Evolutionary conservation across 2,888 invertebrate species (phyloP), one percentile per base, ranked within the genome.

Genomic region (Mimachlamys varia): DNA sequence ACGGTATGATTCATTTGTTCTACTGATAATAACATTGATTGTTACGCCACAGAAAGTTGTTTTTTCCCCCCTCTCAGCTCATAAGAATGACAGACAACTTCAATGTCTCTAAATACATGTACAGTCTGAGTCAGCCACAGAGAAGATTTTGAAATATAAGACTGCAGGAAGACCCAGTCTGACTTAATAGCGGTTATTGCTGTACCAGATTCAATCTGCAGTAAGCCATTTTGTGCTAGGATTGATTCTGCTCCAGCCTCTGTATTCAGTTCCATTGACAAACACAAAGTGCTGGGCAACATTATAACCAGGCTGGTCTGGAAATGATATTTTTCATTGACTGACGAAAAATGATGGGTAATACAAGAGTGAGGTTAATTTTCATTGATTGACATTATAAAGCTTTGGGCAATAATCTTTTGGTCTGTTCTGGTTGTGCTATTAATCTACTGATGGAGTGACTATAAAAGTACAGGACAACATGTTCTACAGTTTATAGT

Each of bases 141-240:
- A 76, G 76, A 76, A 33, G 76, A 58, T 0, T 22, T 19, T 17
- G 76, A 76, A 76, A 76, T 33, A 33, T n/a, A 62, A 27, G 62
- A 27, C 7, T 15, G 33, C 13, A 33, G 33, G 1, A 76, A 76
- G 76, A 76, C 33, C 33, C 27, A 76, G 76, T 2, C 53, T 5
- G 62, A 76, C 27, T 33, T 76, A 76, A 76, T 76, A 76, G 76
- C 33, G 1, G n/a, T 19, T 53, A 53, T 10, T 53, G 62, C n/a
- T 76, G 76, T 76, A 76, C 27, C 76, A 76, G 76, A 76, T 76
- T 76, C 27, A 76, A 76, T 76, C 76, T 76, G 33, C 58, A 58
- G 22, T 2, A 58, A 58, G 76, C 76, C 76, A 76, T 76, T 76
- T 33, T 76, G 33, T 76, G 76, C n/a, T 76, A 13, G 27, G 76